Evolutionary conservation across 2,113 vertebrate species (phyloP), one percentile per base, ranked within the genome.

Genomic region (Henicopernis longicauda): DNA sequence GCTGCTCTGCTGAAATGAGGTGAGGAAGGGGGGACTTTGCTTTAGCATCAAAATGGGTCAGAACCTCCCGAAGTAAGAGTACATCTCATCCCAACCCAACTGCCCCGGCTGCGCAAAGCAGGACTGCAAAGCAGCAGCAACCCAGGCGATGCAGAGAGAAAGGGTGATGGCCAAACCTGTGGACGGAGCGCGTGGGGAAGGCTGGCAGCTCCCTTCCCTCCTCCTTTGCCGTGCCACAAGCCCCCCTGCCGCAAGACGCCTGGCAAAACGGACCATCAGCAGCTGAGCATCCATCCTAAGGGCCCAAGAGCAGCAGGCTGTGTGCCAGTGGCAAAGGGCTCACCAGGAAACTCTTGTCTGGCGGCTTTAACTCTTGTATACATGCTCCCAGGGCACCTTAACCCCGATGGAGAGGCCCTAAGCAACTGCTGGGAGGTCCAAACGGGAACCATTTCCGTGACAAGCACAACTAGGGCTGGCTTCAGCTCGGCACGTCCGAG

Each of bases 301-400:
- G 54, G 40, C 25, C 25, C 16, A 38, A 34, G 45, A 29, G 54
- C 59, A 61, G 66, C 1, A 2, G 32, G 59, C 52, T 54, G 74
- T 1, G 1, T 3, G 57, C 36, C 8, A 2, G 70, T 1, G 0
- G 42, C 14, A 6, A 71, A 22, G 49, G 36, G 20, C 36, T 58
- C 34, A 16, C 58, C 63, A n/a, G 50, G 14, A 65, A 66, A 54
- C 38, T 27, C 55, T 6, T 20, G 26, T 21, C 38, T 11, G 19
- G 50, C 4, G 4, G 70, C n/a, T 59, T 65, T 34, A 49, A 29
- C 57, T 44, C 65, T 13, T 31, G 32, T 10, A 15, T 10, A 15
- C 1, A 5, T 22, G 36, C 21, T 67, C 59, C 54, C 65, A 62
- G 54, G 49, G 25, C 38, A 50, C 55, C 38, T 58, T 16, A 40